Base-by-base conservation (phyloP, 2,888 invertebrate species). In the Schizaphis graminum region DNA sequence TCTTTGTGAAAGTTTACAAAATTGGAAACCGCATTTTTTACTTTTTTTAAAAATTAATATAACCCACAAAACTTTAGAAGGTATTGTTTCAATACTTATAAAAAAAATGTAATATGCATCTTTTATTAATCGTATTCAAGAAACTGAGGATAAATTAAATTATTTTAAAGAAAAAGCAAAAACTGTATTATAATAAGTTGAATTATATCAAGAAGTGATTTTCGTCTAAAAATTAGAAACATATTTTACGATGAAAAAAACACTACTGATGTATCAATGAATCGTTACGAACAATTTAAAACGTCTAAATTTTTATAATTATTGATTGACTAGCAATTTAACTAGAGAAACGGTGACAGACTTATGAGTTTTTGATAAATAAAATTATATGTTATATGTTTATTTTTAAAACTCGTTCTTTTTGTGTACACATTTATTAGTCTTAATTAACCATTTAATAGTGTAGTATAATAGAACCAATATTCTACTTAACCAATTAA, bases 271-370 rank as follows among this genome's bases (percentile, higher is more conserved):
- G 21, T 35, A 89, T 89, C 44, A 57, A 89, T 61, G 1, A 7
- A 61, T 57, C 1, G 26, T 44, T 41, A 28, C 0, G 44, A 28
- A 10, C 4, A 57, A 10, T 57, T 89, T 57, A 44, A 89, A 89
- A 89, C 28, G 44, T 89, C 57, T 57, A 57, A 13, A 89, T 89
- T 89, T 89, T 57, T 57, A 57, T 89, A 28, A 26, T 57, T 84
- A 53, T 91, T 35, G 35, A 35, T 84, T 13, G 91, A 91, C 24
- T 91, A 53, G 41, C 24, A 53, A 53, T 35, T 16, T 28, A 84
- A 49, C 26, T 53, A 24, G 53, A 84, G 7, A 53, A 84, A 84
- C 41, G 41, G 4, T n/a, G 35, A 21, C 24, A 77, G 8, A 11
- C 13, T 53, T 53, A 53, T 47, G 7, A 47, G 44, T 47, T 47